A percentile compares a stretch with the other conserved stretches of the same genome.
Evolutionary conservation across 2,113 vertebrate genomes (phyloP).

Genomic region (Nycticorax nycticorax): DNA sequence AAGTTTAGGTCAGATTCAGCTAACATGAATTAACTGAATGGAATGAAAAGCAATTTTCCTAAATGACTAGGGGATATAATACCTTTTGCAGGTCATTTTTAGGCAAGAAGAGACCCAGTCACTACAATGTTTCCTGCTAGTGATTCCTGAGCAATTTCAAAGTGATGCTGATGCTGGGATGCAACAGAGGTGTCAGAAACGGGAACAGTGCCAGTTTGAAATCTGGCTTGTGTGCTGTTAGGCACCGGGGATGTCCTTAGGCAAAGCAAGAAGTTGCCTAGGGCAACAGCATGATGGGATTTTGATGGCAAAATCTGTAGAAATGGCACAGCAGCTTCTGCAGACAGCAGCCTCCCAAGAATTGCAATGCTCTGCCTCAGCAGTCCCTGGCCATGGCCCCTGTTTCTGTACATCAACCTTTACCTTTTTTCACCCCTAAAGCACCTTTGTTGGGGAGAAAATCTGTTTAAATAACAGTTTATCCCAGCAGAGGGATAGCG

Average conservation of each 20-base stretch:
- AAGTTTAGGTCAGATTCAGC: not conserved
- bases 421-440: not conserved
- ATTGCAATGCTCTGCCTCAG: not conserved
- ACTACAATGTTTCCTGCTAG: not conserved
- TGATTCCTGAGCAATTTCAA: conserved; percentile 10
- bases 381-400: not conserved
- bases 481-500: not conserved
- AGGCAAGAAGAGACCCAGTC: not conserved
- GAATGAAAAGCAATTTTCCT: not conserved
- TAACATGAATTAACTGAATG: not conserved
- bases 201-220: not conserved
- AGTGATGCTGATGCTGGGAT: not conserved
- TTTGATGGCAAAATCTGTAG: conserved; percentile 7
- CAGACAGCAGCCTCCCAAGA: not conserved
- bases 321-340: not conserved
- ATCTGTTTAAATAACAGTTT: not conserved
- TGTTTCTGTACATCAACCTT: not conserved
- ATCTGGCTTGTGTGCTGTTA: not conserved
- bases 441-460: not conserved
- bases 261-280: conserved; percentile 33
- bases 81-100: not conserved
- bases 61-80: not conserved
- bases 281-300: not conserved
- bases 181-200: not conserved
- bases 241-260: not conserved